Evolutionary conservation across 37 sponge, comb jelly and placozoan species (phyloP), one percentile per base, ranked within the genome.

Genomic region (Diacarnus erythraeanus): DNA sequence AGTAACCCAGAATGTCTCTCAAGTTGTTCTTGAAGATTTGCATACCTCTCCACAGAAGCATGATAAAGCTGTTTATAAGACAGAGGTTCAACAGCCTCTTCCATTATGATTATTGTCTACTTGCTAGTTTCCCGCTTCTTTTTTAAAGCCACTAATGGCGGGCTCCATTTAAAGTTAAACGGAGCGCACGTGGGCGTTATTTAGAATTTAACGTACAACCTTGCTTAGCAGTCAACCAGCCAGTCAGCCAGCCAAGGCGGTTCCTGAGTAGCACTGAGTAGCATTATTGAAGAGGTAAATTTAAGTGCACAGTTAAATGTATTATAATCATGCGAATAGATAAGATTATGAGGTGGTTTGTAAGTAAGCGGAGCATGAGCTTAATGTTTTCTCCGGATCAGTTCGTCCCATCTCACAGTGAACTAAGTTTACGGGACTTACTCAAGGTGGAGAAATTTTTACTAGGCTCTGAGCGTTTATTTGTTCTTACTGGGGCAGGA

Each of bases 401-500:
- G 9, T 61, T 61, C 21, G 69, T 87, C 1, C 88, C 88, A 23
- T 33, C 44, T 2, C 88, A 88, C 72, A 64, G 5, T 2, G 15
- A 38, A n/a, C 25, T 88, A 0, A 38, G 54, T 21, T 21, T 27
- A 4, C 15, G 12, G 20, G 83, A 81, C 23, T 33, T 88, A 2
- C 31, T n/a, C 12, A 25, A 35, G 20, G 47, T 96, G 60, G 78
- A 96, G 69, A 29, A 44, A 2, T 97, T 97, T 74, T 38, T 97
- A 9, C 3, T 35, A 18, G 71, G 39, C 5, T 82, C 92, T 22
- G 40, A 67, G 42, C 76, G 77, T 6, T 79, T 98, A 40, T 83
- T 98, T 60, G 90, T 93, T 8, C 37, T 98, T 65, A 95, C 96
- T 34, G 99, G 99, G 37, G 99, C 99, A 57, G 99, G 99, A 0